phyloP scores from a whole-genome alignment of 2,888 invertebrate genomes.

The Ophion costatus region DNA sequence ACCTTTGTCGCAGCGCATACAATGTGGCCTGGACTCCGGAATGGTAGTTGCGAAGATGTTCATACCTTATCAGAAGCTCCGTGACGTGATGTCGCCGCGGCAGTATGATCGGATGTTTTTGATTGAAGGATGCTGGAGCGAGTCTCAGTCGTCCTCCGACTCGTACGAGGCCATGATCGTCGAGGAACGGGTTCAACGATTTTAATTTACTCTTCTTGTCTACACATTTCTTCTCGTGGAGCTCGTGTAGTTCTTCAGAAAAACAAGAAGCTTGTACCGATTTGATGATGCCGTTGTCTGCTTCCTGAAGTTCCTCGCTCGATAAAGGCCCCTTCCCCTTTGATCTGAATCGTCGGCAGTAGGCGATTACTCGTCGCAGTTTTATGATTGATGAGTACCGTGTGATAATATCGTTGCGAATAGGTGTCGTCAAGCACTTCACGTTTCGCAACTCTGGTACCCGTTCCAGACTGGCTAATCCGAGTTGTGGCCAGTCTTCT shows the following conservation, averaged over 20 bases:
- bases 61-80: slow-evolving; percentile 66
- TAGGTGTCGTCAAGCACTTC: background rate
- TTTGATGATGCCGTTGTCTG: slow-evolving; percentile 8
- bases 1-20: no score
- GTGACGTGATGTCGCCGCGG: slow-evolving; percentile 68
- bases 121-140: no score
- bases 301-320: slow-evolving; percentile 30
- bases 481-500: no score
- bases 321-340: slow-evolving; percentile 1
- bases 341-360: slow-evolving; percentile 53
- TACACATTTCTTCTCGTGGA: no score
- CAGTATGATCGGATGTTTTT: slow-evolving; percentile 68
- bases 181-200: no score
- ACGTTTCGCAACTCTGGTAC: background rate
- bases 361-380: slow-evolving; percentile 52
- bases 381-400: slow-evolving; percentile 39
- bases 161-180: no score
- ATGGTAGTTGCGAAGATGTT: slow-evolving; percentile 56
- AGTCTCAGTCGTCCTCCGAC: no score
- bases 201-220: no score
- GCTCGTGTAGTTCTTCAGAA: no score
- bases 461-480: no score
- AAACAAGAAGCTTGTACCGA: slow-evolving; percentile 17
- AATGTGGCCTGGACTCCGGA: background rate
- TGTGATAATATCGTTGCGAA: slow-evolving; percentile 15